Percentiles rank a stretch among this genome's conserved stretches.
Evolutionary conservation across 2,113 vertebrate genomes (phyloP).

Genomic region (Cygnus buccinator): DNA sequence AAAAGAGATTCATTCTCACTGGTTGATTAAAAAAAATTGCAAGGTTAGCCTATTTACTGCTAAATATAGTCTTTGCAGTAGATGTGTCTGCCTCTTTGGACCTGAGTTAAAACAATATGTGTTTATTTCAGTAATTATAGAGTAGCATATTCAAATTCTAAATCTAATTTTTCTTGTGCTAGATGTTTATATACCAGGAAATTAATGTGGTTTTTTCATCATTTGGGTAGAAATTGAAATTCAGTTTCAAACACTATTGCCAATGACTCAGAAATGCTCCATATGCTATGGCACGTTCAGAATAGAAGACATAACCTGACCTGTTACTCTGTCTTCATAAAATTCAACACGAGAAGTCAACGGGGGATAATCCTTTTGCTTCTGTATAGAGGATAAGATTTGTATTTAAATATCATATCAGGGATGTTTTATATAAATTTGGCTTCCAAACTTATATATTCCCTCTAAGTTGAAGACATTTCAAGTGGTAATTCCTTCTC

Average conservation of each 20-base stretch:
- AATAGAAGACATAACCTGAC: not conserved
- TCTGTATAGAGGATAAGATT: not conserved
- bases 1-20: not conserved
- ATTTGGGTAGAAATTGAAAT: not conserved
- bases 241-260: not conserved
- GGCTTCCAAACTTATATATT: not conserved
- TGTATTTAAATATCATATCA: not conserved
- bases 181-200: not conserved
- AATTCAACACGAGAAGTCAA: not conserved
- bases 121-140: not conserved
- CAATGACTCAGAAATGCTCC: not conserved
- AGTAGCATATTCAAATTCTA: not conserved
- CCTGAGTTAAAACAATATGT: not conserved
- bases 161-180: not conserved
- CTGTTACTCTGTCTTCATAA: not conserved
- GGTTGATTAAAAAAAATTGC: not conserved
- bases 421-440: not conserved
- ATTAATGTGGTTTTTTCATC: not conserved
- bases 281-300: not conserved
- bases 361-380: not conserved
- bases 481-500: not conserved
- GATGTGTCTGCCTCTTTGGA: not conserved
- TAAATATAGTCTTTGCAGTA: not conserved
- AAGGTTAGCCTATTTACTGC: not conserved
- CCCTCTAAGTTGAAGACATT: not conserved